phyloP scores from a whole-genome alignment of 2,888 invertebrate genomes.

The Itoplectis maculator region DNA sequence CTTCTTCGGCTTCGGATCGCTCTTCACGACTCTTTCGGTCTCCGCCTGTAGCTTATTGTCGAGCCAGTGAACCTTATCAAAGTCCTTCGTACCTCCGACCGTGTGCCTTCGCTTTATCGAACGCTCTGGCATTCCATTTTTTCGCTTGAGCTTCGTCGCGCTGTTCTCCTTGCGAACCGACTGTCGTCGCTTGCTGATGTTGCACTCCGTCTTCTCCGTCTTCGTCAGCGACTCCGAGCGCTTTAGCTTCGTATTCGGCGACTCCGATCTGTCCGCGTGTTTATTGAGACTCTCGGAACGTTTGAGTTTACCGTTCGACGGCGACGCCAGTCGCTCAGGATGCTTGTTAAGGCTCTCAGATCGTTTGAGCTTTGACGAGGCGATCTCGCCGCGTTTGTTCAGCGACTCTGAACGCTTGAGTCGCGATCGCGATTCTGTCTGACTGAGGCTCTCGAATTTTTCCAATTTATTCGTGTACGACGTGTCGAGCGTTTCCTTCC shows the following conservation, averaged over 20 bases:
- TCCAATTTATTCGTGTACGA: slow-evolving; percentile 81
- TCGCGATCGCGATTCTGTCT: slow-evolving; percentile 83
- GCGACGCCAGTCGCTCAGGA: slow-evolving; percentile 80
- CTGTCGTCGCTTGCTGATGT: slow-evolving; percentile 90
- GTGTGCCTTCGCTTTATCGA: slow-evolving; percentile 96
- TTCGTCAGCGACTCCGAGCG: slow-evolving; percentile 89
- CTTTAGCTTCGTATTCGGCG: slow-evolving; percentile 85
- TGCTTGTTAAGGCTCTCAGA: slow-evolving; percentile 88
- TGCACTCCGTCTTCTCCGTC: slow-evolving; percentile 92
- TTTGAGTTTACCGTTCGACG: slow-evolving; percentile 80
- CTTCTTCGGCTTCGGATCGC: slow-evolving; percentile 86
- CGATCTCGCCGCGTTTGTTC: slow-evolving; percentile 86
- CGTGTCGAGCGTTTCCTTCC: slow-evolving; percentile 63
- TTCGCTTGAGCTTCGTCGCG: slow-evolving; percentile 89
- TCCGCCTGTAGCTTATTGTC: slow-evolving; percentile 86
- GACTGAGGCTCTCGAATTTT: slow-evolving; percentile 81
- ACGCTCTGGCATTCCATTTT: slow-evolving; percentile 92
- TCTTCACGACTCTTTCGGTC: slow-evolving; percentile 83
- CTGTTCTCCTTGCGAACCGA: slow-evolving; percentile 85
- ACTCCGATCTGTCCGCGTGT: slow-evolving; percentile 78
- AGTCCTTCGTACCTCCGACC: slow-evolving; percentile 97
- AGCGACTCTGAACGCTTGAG: slow-evolving; percentile 88
- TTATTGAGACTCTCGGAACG: slow-evolving; percentile 84
- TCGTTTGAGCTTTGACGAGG: slow-evolving; percentile 86
- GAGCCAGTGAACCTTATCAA: slow-evolving; percentile 88